Base-by-base conservation (phyloP, 2,797 vertebrate species). In the Tympanoctomys barrerae region DNA sequence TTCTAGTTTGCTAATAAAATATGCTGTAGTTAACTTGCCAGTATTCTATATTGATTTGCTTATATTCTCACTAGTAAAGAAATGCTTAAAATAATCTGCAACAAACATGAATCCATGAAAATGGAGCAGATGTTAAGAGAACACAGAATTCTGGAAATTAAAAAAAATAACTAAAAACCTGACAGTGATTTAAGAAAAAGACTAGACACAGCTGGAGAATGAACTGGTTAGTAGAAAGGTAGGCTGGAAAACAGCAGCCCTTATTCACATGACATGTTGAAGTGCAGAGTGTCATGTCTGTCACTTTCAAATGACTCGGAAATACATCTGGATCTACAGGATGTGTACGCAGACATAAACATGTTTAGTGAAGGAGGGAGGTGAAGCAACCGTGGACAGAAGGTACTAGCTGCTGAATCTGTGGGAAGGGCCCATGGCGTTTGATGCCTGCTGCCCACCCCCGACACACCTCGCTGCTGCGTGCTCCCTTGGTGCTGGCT, bases 21-120 rank as follows among this genome's bases (percentile, higher is more conserved):
- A 77, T 21, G 64, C 59, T 70, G 68, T 71, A 90, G 68, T 89
- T 94, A 79, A 86, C 19, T 93, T 57, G 49, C 24, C 84, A 90
- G 71, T 80, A 90, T 46, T 94, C 52, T 79, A 54, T 62, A 85
- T 31, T 93, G 79, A 64, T 71, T 66, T 96, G 54, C n/a, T 70
- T 91, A 78, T 33, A 79, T 64, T 87, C 52, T 87, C 82, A 31
- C 64, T 77, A 42, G 28, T 42, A 89, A 81, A 94, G 78, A 77
- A 70, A 93, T 6, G 21, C 19, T 81, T 88, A 54, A 82, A 92
- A 77, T 85, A 85, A 85, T 36, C 39, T 94, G 5, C 68, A 90
- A 81, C 79, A 95, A 93, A 90, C 16, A 70, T 5, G 57, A 49
- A 84, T 36, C 57, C 77, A 82, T 59, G 64, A 79, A 83, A 90